Percentiles rank a stretch among this genome's conserved stretches.
Evolutionary conservation across 2,113 vertebrate genomes (phyloP).

Genomic region (Podiceps cristatus): DNA sequence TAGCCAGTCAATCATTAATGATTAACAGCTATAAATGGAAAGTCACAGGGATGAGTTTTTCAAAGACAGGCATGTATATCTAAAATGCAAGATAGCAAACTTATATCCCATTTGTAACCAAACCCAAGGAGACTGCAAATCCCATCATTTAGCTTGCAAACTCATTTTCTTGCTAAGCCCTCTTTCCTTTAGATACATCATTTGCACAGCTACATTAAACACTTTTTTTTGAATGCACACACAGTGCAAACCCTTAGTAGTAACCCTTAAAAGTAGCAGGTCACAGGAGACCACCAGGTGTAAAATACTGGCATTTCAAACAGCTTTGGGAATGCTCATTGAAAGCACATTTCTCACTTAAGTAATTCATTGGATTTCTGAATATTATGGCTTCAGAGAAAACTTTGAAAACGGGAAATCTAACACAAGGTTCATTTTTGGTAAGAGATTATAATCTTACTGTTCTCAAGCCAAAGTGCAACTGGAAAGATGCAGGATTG

Average conservation of each 20-base stretch:
- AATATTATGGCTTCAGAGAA: neutral
- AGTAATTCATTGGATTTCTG: neutral
- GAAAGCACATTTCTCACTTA: neutral
- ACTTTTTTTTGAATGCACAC: neutral
- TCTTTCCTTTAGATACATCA: neutral
- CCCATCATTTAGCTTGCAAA: neutral
- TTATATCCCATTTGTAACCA: neutral
- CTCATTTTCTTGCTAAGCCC: neutral
- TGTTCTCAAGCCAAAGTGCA: neutral
- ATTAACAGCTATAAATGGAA: neutral
- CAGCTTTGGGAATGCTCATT: neutral
- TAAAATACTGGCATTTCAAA: neutral
- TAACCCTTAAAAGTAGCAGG: neutral
- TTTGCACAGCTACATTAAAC: neutral
- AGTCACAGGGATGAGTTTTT: neutral
- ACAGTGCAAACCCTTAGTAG: neutral
- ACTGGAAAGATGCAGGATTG: neutral
- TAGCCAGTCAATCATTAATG: neutral
- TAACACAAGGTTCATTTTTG: neutral
- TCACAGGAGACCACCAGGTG: neutral
- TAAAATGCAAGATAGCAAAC: neutral
- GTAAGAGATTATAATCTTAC: neutral
- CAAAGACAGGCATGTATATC: neutral
- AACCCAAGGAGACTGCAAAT: neutral
- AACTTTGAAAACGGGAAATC: neutral